Conservation (phyloP, 2,797 vertebrate genomes). For the Basileuterus tristriatus region DNA sequence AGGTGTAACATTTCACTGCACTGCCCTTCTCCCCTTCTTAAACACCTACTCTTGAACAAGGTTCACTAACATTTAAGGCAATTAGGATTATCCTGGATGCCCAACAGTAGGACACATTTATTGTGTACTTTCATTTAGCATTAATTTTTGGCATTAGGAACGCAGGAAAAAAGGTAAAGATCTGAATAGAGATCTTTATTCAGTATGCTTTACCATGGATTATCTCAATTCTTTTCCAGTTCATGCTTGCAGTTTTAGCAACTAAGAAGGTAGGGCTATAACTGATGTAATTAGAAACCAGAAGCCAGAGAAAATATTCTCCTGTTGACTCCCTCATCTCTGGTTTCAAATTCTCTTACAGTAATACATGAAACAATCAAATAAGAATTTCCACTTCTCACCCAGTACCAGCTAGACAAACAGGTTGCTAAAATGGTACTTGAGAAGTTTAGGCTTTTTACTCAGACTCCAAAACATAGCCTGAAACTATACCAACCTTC, state of each 20-base stretch:
- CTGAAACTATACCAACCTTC: neutral
- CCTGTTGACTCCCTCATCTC: slow-evolving; percentile 58
- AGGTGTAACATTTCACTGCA: slow-evolving; percentile 58
- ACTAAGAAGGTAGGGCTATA: slow-evolving; percentile 69
- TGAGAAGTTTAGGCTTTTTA: neutral
- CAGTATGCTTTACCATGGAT: slow-evolving; percentile 83
- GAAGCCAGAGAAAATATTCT: slow-evolving; percentile 73
- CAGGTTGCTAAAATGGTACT: neutral
- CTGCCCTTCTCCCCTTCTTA: slow-evolving; percentile 56
- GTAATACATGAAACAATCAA: slow-evolving; percentile 56
- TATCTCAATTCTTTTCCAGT: slow-evolving; percentile 85
- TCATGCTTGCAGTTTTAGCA: slow-evolving; percentile 80
- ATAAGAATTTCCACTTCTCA: neutral
- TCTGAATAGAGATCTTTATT: slow-evolving; percentile 88
- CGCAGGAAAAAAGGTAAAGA: slow-evolving; percentile 86
- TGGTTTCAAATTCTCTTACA: slow-evolving; percentile 63
- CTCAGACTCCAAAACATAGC: neutral
- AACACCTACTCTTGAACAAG: slow-evolving; percentile 75
- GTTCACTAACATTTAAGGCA: slow-evolving; percentile 77
- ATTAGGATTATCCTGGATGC: slow-evolving; percentile 83
- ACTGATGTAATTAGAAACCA: slow-evolving; percentile 74
- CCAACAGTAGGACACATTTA: slow-evolving; percentile 83
- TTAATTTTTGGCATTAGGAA: slow-evolving; percentile 85
- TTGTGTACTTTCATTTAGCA: slow-evolving; percentile 83
- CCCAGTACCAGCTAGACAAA: neutral